These are phyloP conservation scores for Dufourea novaeangliae DNA, from an alignment of 1,140 invertebrate species.

Conservation along the genomic window DNA sequence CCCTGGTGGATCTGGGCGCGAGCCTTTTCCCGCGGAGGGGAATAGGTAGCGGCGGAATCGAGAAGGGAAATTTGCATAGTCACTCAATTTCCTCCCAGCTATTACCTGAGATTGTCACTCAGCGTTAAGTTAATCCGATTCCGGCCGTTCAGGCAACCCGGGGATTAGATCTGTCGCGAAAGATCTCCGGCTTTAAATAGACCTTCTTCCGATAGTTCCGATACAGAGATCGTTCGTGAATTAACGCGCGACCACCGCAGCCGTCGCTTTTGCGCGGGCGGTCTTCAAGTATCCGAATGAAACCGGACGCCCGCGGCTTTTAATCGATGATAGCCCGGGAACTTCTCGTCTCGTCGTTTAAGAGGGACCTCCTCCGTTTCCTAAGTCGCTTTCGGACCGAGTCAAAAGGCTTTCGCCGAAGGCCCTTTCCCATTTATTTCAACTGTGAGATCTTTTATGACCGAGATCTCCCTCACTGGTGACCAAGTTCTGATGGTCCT, in stretches of 20 bases:
- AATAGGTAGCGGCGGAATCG: not conserved
- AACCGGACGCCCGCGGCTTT: not conserved
- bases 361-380: not conserved
- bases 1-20: not conserved
- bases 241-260: not conserved
- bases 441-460: too few species aligned
- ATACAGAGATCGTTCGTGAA: not conserved
- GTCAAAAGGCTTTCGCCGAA: not conserved
- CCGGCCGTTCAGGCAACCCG: not conserved
- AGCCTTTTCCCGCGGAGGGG: slow-evolving; percentile 13
- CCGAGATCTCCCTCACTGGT: not conserved
- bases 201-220: slow-evolving; percentile 31
- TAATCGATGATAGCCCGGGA: not conserved
- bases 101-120: slow-evolving; percentile 45
- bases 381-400: not conserved
- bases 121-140: slow-evolving; percentile 38
- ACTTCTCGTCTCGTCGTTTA: not conserved
- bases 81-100: slow-evolving; percentile 37
- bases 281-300: not conserved
- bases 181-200: slow-evolving; percentile 15
- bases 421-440: not conserved
- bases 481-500: not conserved
- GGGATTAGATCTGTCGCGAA: not conserved
- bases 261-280: not conserved
- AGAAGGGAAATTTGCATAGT: slow-evolving; percentile 41